Base-by-base conservation (phyloP, 2,113 vertebrate species). In the Rhadina sibilatrix region DNA sequence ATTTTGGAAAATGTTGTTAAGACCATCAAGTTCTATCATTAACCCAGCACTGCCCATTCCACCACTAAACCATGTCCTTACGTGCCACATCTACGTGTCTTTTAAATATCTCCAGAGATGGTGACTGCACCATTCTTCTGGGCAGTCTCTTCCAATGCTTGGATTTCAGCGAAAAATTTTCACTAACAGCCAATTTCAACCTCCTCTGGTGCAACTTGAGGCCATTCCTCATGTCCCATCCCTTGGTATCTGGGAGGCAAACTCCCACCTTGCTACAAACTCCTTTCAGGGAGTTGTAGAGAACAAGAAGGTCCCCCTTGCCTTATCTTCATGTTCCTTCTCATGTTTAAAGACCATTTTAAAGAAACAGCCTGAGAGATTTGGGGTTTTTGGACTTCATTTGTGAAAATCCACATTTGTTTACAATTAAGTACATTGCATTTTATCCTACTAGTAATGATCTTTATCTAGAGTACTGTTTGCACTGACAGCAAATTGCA, bases 161-260 rank as follows among this genome's bases (percentile, higher is more conserved):
- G 40, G 1, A 63, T 77, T 83, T 42, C 40, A 63, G 18, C 56
- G 56, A 77, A 42, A 42, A 31, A 4, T 33, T 63, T 63, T 42
- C 22, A 18, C 14, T 35, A 63, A 56, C 0, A 56, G 50, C 35
- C 17, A 49, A 20, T 70, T 47, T 76, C 42, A 77, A 35, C 31
- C 12, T 83, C 22, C 22, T 27, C 30, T 70, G 56, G 27, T 49
- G 30, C n/a, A 83, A 33, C 25, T 49, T 76, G 40, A 69, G 54
- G 35, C 47, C 18, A 8, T 77, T 54, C 30, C 17, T 54, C 47
- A 49, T 49, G 40, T 69, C 25, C 31, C 3, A 0, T 61, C 47
- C 3, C 70, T 54, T 69, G 63, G 18, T 47, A 20, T 6, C 10
- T 56, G 49, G 56, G 49, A 63, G 31, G 18, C 10, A 0, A 0